These are phyloP conservation scores for Umimayanthus chanpuru DNA, from an alignment of 92 coral and sea anemone genomes.

Conservation along the genomic window DNA sequence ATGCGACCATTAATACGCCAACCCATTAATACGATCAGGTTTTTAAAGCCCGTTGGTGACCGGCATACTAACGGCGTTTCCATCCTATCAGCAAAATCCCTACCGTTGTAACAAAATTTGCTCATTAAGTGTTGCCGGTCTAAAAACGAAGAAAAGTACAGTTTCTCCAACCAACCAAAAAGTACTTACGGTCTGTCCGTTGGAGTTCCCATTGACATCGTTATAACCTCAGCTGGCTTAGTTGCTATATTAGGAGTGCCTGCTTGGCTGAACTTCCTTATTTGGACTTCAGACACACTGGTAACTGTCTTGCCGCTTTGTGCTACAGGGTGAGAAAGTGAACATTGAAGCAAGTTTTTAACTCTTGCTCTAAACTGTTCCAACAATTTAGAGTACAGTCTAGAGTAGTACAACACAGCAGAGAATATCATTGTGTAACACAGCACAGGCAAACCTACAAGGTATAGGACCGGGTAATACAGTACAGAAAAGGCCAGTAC, in stretches of 20 bases:
- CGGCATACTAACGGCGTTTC: too few species aligned
- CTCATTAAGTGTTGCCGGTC: too few species aligned
- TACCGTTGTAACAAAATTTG: too few species aligned
- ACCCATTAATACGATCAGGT: too few species aligned
- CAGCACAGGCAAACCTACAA: too few species aligned
- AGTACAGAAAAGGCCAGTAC: background rate
- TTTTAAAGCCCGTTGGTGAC: too few species aligned
- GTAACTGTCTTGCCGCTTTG: slow-evolving; percentile 57
- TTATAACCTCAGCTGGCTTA: slow-evolving; percentile 47
- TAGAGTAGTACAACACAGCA: background rate
- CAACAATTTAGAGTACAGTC: background rate
- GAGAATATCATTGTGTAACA: too few species aligned
- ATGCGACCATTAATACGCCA: too few species aligned
- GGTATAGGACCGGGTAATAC: background rate
- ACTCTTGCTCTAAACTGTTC: background rate
- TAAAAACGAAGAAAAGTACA: too few species aligned
- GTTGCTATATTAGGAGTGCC: slow-evolving; percentile 20
- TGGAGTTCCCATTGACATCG: slow-evolving; percentile 51
- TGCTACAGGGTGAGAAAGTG: slow-evolving; percentile 28
- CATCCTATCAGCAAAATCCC: too few species aligned
- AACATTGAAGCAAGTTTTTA: background rate
- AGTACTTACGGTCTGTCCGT: slow-evolving; percentile 60
- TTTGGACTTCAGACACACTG: slow-evolving; percentile 67
- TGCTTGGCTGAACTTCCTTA: slow-evolving; percentile 56
- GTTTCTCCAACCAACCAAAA: background rate